A percentile compares a stretch with the other conserved stretches of the same genome.
These are phyloP conservation scores for Hydrophis major DNA, from an alignment of 2,797 vertebrate genomes.

Conservation along the genomic window DNA sequence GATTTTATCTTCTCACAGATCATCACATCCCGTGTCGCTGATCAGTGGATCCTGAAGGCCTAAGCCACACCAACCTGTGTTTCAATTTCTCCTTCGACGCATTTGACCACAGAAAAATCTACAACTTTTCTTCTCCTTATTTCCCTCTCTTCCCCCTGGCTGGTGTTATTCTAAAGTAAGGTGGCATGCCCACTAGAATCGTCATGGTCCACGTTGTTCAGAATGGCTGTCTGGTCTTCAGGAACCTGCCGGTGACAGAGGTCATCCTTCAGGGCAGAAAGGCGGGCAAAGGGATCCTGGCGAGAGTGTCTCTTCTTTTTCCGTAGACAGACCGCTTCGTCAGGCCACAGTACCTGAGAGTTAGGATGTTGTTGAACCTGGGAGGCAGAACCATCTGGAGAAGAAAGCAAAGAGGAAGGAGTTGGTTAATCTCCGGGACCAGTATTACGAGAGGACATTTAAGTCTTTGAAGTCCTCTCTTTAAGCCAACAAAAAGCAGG, in stretches of 20 bases:
- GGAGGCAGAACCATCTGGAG: slow-evolving; percentile 88
- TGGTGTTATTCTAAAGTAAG: slow-evolving; percentile 76
- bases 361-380: slow-evolving; percentile 96
- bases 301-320: slow-evolving; percentile 89
- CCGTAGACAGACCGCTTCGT: slow-evolving; percentile 86
- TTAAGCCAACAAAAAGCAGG: neutral
- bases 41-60: neutral
- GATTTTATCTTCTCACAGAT: neutral
- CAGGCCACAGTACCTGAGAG: slow-evolving; percentile 89
- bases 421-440: neutral
- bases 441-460: neutral
- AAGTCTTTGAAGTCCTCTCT: neutral
- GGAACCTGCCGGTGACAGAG: slow-evolving; percentile 86
- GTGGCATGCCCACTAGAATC: slow-evolving; percentile 85
- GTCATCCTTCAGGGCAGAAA: slow-evolving; percentile 83
- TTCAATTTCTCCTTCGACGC: slow-evolving; percentile 4
- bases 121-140: neutral
- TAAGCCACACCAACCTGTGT: neutral
- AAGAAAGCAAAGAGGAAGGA: slow-evolving; percentile 18
- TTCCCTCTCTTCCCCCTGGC: slow-evolving; percentile 43
- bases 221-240: slow-evolving; percentile 93
- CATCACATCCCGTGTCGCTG: neutral
- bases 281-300: slow-evolving; percentile 88
- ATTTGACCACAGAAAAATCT: neutral
- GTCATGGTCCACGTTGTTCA: slow-evolving; percentile 89